Conservation (phyloP, 1,140 invertebrate species). For the Drosophila gunungcola region DNA sequence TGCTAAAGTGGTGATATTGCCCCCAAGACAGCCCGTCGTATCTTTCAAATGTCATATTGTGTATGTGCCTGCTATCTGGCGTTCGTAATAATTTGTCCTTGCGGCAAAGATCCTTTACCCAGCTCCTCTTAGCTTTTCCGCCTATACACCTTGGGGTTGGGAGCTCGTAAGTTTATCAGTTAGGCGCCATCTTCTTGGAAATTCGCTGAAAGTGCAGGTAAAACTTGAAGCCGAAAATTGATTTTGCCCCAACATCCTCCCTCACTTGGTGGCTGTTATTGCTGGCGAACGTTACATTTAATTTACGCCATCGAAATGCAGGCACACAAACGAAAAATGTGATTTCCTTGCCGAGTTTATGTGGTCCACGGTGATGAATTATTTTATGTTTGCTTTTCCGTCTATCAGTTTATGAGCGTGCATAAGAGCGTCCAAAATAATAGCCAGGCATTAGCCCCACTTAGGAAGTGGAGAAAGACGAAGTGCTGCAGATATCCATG, state of each 20-base stretch:
- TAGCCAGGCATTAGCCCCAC: conserved; percentile 55
- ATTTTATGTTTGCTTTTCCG: conserved; percentile 11
- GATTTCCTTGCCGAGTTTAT: conserved; percentile 62
- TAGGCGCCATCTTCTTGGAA: conserved; percentile 60
- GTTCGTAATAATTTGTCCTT: conserved; percentile 61
- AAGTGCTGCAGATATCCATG: not conserved
- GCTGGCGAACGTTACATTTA: conserved; percentile 62
- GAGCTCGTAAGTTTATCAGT: conserved; percentile 54
- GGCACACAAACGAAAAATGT: conserved; percentile 61
- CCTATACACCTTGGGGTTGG: conserved; percentile 10
- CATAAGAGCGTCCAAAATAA: conserved; percentile 65
- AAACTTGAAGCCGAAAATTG: conserved; percentile 48
- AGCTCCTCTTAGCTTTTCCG: conserved; percentile 19
- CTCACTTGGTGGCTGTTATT: conserved; percentile 12
- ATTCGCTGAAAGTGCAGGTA: conserved; percentile 51
- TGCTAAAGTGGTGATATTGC: conserved; percentile 6
- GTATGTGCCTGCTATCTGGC: conserved; percentile 37
- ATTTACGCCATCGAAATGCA: conserved; percentile 67
- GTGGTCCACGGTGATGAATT: conserved; percentile 43
- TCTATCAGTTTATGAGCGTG: conserved; percentile 63
- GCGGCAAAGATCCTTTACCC: conserved; percentile 48
- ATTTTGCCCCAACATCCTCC: conserved; percentile 46
- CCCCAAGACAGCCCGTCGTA: conserved; percentile 11
- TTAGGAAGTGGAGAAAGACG: not conserved
- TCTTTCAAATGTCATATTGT: conserved; percentile 14